Conservation (phyloP, 2,113 vertebrate species). For the Clarias macrocephalus region DNA sequence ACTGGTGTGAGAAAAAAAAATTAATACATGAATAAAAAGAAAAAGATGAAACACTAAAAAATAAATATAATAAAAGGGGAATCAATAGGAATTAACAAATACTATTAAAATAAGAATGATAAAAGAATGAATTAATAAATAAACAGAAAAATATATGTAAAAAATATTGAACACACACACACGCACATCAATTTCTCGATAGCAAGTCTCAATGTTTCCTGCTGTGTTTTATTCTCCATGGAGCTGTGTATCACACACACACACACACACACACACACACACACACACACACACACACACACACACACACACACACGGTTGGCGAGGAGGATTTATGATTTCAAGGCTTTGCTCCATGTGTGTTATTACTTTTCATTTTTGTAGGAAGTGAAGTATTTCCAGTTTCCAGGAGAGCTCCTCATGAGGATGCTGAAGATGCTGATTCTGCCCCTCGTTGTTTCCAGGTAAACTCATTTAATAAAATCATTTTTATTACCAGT, state of each 20-base stretch:
- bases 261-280: not conserved
- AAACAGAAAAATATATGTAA: no score
- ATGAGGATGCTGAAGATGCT: constrained; percentile 99
- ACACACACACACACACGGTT: not conserved
- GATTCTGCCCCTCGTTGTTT: constrained; percentile 92
- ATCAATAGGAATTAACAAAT: no score
- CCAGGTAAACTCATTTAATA: constrained; percentile 77
- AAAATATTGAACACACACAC: not conserved
- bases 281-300: not conserved
- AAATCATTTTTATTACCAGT: not conserved
- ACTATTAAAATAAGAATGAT: no score
- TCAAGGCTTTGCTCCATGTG: not conserved
- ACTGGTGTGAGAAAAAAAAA: no score
- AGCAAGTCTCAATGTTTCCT: not conserved
- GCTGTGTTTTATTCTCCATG: not conserved
- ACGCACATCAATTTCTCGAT: not conserved
- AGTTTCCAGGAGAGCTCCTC: constrained; percentile 92
- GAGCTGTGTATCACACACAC: not conserved
- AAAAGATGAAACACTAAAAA: no score
- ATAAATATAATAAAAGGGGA: no score
- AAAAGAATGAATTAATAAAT: not conserved
- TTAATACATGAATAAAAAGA: no score
- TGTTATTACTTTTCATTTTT: constrained; percentile 17
- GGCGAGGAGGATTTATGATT: not conserved
- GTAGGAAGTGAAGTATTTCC: constrained; percentile 95